A percentile compares a stretch with the other conserved stretches of the same genome.
These are phyloP conservation scores for Glossophaga mutica DNA, from an alignment of 2,797 vertebrate genomes.

Conservation along the genomic window DNA sequence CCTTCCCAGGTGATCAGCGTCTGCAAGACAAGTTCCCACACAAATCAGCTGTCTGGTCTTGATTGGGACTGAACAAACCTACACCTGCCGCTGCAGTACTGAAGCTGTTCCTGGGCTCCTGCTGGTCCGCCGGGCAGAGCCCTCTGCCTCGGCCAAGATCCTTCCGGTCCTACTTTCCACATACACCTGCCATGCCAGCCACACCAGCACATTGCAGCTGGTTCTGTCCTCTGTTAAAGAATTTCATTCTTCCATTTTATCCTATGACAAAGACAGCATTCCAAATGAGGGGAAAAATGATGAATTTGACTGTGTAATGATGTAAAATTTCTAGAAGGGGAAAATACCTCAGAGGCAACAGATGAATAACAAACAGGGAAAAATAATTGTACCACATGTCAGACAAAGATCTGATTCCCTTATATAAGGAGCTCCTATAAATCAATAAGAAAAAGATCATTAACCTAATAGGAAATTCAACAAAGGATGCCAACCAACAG, in stretches of 20 bases:
- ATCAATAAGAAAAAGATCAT: slow-evolving; percentile 34
- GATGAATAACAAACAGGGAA: neutral
- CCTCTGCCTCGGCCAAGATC: neutral
- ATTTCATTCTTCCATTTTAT: neutral
- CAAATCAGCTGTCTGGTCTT: neutral
- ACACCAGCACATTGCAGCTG: accelerated
- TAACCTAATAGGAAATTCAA: neutral
- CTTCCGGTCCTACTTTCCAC: neutral
- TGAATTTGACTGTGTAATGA: neutral
- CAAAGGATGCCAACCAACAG: neutral
- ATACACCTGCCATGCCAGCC: neutral
- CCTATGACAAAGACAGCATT: neutral
- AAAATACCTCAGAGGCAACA: slow-evolving; percentile 29
- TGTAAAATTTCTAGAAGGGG: slow-evolving; percentile 18
- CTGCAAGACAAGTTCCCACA: slow-evolving; percentile 80
- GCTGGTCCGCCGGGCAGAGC: neutral
- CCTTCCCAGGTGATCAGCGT: slow-evolving; percentile 92
- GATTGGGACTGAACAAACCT: neutral
- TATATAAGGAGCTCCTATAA: slow-evolving; percentile 32
- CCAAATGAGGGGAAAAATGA: neutral
- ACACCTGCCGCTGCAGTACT: neutral
- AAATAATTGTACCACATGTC: neutral
- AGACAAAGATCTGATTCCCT: neutral
- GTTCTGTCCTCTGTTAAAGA: neutral
- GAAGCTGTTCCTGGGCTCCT: neutral